A percentile compares a stretch with the other conserved stretches of the same genome.
Conservation (phyloP, 2,797 vertebrate species). For the Choloepus didactylus region DNA sequence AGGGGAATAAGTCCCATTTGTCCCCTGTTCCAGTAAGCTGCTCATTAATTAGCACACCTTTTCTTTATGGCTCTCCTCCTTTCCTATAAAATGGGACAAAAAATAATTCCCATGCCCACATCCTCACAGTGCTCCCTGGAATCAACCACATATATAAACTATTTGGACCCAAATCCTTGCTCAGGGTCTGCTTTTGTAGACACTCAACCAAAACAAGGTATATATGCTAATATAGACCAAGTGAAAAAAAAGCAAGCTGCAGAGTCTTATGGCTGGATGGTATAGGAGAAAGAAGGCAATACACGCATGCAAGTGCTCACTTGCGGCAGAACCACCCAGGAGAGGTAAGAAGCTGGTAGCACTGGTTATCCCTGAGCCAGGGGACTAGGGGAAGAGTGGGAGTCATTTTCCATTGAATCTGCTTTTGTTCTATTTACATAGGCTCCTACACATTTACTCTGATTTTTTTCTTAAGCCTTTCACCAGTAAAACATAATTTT, state of each 20-base stretch:
- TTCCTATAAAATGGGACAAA: neutral
- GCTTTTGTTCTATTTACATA: neutral
- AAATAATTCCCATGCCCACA: neutral
- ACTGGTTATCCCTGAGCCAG: fast-evolving
- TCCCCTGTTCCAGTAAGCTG: neutral
- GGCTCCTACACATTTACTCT: neutral
- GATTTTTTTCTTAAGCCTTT: slow-evolving; percentile 10
- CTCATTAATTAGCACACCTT: neutral
- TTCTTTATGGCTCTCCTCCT: neutral
- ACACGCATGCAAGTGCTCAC: fast-evolving
- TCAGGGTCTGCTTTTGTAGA: neutral
- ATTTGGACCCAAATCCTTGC: neutral
- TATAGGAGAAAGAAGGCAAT: fast-evolving
- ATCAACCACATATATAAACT: neutral
- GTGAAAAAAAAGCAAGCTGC: fast-evolving
- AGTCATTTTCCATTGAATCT: neutral
- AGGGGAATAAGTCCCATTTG: neutral
- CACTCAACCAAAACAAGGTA: neutral
- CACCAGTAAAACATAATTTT: slow-evolving; percentile 49
- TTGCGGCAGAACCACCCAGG: too few species aligned
- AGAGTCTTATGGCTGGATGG: fast-evolving
- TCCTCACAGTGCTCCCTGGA: neutral
- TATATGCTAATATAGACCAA: fast-evolving
- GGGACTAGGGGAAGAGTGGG: too few species aligned
- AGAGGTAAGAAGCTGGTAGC: neutral